Conservation (phyloP, 2,797 vertebrate species). For the Megaceryle alcyon region DNA sequence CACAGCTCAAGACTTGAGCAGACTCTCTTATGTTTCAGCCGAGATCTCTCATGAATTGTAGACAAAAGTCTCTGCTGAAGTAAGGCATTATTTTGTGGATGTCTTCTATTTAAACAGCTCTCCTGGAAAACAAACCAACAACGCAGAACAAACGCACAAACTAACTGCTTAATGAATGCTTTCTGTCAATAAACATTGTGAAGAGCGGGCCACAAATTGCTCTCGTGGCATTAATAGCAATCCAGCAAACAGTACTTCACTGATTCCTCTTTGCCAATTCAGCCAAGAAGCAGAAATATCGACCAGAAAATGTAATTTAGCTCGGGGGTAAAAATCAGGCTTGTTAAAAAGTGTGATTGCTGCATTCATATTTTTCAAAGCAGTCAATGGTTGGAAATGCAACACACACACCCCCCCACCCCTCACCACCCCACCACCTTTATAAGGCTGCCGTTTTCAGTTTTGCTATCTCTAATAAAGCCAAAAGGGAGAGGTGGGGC, state of each 20-base stretch:
- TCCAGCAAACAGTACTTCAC: background rate
- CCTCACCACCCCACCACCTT: background rate
- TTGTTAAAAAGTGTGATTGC: background rate
- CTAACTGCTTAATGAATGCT: background rate
- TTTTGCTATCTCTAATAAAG: constrained; percentile 77
- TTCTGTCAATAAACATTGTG: background rate
- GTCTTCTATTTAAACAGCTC: background rate
- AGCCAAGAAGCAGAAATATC: background rate
- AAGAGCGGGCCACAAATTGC: background rate
- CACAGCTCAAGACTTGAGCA: background rate
- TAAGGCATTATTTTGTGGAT: background rate
- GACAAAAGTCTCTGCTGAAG: background rate
- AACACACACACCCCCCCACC: background rate
- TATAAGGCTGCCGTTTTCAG: constrained; percentile 57
- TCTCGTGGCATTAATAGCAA: background rate
- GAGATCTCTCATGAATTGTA: background rate
- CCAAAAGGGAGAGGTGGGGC: constrained; percentile 72
- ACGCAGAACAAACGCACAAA: background rate
- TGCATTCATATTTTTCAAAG: background rate
- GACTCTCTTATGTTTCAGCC: background rate
- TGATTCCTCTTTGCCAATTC: background rate
- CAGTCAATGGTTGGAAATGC: background rate
- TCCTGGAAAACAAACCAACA: background rate
- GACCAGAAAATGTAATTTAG: background rate
- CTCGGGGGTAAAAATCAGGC: background rate